These are phyloP conservation scores for Pygoscelis adeliae DNA, from an alignment of 2,113 vertebrate species.

Conservation along the genomic window DNA sequence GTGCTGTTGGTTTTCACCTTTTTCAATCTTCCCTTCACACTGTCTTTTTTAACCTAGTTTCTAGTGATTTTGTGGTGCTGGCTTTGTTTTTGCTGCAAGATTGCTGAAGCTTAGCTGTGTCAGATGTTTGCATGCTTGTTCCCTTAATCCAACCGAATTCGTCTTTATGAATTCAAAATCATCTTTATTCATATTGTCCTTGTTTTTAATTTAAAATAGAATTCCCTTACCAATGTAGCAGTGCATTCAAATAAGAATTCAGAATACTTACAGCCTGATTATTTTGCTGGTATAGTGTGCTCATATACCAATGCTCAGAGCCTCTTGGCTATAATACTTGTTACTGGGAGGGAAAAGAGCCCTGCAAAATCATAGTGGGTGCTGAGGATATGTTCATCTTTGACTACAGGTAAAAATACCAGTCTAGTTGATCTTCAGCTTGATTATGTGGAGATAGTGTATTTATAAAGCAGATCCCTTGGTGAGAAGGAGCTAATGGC, in stretches of 20 bases:
- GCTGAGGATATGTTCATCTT: neutral
- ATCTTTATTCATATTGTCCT: conserved; percentile 34
- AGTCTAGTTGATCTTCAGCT: neutral
- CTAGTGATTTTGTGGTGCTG: neutral
- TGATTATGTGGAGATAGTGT: neutral
- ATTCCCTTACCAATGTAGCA: neutral
- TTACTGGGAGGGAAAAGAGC: neutral
- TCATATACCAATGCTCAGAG: neutral
- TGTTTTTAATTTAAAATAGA: conserved; percentile 27
- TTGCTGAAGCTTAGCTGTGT: neutral
- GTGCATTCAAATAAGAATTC: neutral
- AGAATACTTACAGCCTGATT: neutral
- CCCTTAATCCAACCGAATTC: neutral
- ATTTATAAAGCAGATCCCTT: neutral
- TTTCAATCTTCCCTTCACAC: neutral
- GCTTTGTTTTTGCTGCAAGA: neutral
- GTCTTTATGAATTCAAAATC: neutral
- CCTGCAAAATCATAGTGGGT: neutral
- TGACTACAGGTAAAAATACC: neutral
- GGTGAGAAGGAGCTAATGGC: neutral
- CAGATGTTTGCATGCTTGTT: neutral
- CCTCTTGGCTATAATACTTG: neutral
- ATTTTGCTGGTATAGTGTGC: neutral
- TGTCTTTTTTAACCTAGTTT: neutral
- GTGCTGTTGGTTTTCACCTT: neutral